Evolutionary conservation across 2,797 vertebrate species (phyloP), one percentile per base, ranked within the genome.

Genomic region (Sebastes aleutianus): DNA sequence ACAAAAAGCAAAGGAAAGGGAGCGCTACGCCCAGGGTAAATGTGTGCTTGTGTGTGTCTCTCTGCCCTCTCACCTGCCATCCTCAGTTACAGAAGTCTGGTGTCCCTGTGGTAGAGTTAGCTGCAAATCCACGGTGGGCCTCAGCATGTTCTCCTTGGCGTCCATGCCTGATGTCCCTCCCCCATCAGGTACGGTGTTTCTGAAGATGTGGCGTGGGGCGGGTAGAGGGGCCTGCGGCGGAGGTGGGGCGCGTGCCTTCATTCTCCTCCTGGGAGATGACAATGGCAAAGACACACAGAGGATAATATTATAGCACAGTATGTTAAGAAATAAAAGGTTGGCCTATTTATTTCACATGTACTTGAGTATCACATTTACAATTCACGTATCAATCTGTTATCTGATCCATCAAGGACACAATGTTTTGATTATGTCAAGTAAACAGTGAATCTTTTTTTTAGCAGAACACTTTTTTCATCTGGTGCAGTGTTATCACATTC

Each of bases 231-330:
- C 80, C 11, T 80, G 79, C 31, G 96, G 95, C 1, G 96, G 97
- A 81, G 97, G 96, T 3, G 98, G 98, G 31, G 98, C 98, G 0
- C 94, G 96, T 8, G 95, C 92, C 94, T 99, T 99, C 96, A 97
- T 97, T 93, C 90, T 98, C 93, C 92, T 97, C 86, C 95, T 96
- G 87, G 5, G 31, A 11, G 7, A 83, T 59, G 20, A 82, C 29
- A 73, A 67, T 20, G 12, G 13, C 8, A 79, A 65, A 74, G 6
- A 85, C 3, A 79, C 8, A 85, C 16, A 47, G 13, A 79, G 10
- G 24, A 13, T 6, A 61, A 70, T 16, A 47, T 43, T 43, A 68
- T 12, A 70, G 61, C 13, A 16, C 9, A 36, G 20, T 20, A 32
- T 66, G 22, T 65, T 26, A 14, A 12, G n/a, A 39, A 26, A 31